phyloP scores from a whole-genome alignment of 2,113 vertebrate species.

The mouse (Mus musculus) region DNA sequence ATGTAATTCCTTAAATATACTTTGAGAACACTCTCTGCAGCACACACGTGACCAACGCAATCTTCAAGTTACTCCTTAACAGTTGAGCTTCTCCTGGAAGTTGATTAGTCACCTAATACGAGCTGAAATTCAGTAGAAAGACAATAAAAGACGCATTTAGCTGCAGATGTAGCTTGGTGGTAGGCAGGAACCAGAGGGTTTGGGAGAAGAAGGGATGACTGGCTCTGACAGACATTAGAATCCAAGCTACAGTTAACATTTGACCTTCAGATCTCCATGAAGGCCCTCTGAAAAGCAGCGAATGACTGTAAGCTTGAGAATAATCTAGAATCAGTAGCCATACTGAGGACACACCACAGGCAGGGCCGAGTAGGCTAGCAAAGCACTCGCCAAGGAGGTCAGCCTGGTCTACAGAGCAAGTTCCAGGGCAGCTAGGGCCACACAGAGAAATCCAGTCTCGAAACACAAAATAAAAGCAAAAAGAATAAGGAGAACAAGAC shows the following conservation, averaged over 20 bases:
- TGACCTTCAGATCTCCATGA: slow-evolving; percentile 35
- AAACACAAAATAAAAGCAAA: neutral
- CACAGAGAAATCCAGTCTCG: neutral
- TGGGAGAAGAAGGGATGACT: neutral
- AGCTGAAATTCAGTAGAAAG: slow-evolving; percentile 39
- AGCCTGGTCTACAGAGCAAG: neutral
- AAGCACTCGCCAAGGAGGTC: neutral
- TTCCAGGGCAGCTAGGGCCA: neutral
- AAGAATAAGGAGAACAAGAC: neutral
- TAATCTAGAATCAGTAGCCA: neutral
- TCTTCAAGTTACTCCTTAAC: slow-evolving; percentile 27
- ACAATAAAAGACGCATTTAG: neutral
- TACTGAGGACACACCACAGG: neutral
- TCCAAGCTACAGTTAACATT: neutral
- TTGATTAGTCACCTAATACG: neutral
- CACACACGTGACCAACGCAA: slow-evolving; percentile 3
- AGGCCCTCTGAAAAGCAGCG: slow-evolving; percentile 30
- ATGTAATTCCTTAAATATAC: slow-evolving; percentile 17
- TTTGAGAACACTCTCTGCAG: slow-evolving; percentile 4
- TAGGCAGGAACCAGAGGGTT: neutral
- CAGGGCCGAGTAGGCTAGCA: neutral
- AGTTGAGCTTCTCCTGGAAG: slow-evolving; percentile 6
- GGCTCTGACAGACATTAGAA: slow-evolving; percentile 31
- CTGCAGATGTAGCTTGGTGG: neutral
- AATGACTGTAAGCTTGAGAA: slow-evolving; percentile 44